These are phyloP conservation scores for Dolichallabes microphthalmus DNA, from an alignment of 2,113 vertebrate species.

Conservation along the genomic window DNA sequence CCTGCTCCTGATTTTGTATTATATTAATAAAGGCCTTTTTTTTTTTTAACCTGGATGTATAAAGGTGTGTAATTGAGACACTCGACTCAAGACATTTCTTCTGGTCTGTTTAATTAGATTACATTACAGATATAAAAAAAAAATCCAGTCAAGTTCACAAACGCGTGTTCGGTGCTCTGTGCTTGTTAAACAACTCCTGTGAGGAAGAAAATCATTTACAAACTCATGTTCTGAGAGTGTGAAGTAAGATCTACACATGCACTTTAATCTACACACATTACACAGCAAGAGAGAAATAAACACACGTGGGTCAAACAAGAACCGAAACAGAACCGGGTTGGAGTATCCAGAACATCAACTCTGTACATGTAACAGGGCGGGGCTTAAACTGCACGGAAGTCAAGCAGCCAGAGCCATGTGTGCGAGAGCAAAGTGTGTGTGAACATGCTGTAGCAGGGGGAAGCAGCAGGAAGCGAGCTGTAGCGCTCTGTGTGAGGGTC, in stretches of 20 bases:
- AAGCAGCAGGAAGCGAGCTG: not conserved
- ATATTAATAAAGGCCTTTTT: slow-evolving; percentile 38
- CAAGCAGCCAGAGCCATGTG: no score
- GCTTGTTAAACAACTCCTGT: slow-evolving; percentile 60
- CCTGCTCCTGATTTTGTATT: slow-evolving; percentile 30
- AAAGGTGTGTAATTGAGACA: not conserved
- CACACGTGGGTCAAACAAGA: slow-evolving; percentile 49
- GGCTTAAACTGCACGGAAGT: not conserved
- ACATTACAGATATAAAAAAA: slow-evolving; percentile 64
- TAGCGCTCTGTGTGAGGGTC: not conserved
- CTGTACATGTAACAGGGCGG: not conserved
- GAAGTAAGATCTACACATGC: slow-evolving; percentile 57
- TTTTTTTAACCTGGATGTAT: slow-evolving; percentile 17
- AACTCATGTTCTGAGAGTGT: slow-evolving; percentile 16
- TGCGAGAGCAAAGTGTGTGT: not conserved
- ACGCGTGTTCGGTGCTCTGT: slow-evolving; percentile 63
- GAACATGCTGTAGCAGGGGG: not conserved
- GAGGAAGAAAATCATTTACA: slow-evolving; percentile 50
- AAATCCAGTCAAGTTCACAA: slow-evolving; percentile 60
- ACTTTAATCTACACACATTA: slow-evolving; percentile 65
- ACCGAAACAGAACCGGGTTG: not conserved
- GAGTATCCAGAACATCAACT: not conserved
- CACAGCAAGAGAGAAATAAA: slow-evolving; percentile 65
- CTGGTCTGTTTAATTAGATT: slow-evolving; percentile 46
- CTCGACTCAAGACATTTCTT: not conserved